Conservation (phyloP, 2,888 invertebrate genomes). For the Piscicola geometra region DNA sequence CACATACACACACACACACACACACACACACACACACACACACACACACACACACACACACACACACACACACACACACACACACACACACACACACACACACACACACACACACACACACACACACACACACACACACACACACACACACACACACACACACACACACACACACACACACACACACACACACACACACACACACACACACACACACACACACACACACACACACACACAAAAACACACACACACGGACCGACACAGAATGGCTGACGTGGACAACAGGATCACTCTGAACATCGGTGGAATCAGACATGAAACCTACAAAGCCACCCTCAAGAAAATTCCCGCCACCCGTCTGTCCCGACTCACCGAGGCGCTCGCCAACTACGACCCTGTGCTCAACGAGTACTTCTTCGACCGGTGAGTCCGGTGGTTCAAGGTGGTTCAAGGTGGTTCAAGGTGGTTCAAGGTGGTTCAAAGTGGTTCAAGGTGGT, state of each 20-base stretch:
- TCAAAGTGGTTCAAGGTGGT: no score
- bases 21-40: slow-evolving; percentile 8
- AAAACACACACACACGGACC: slow-evolving; percentile 33
- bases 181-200: background rate
- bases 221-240: slow-evolving; percentile 33
- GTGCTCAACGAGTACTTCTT: slow-evolving; percentile 61
- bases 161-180: slow-evolving; percentile 19
- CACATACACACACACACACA: slow-evolving; percentile 1
- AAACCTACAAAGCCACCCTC: slow-evolving; percentile 66
- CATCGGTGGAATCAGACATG: slow-evolving; percentile 94
- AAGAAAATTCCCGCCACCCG: slow-evolving; percentile 96
- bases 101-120: slow-evolving; percentile 18
- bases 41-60: background rate
- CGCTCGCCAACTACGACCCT: slow-evolving; percentile 96
- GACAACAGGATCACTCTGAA: slow-evolving; percentile 96
- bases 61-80: slow-evolving; percentile 8
- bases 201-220: slow-evolving; percentile 34
- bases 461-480: no score
- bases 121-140: slow-evolving; percentile 18
- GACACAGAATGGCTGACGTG: slow-evolving; percentile 54
- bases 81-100: slow-evolving; percentile 23
- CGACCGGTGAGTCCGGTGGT: slow-evolving; percentile 19
- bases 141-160: slow-evolving; percentile 28
- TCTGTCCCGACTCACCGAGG: slow-evolving; percentile 87
- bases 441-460: no score